Percentiles rank a stretch among this genome's conserved stretches.
Evolutionary conservation across 2,888 invertebrate species (phyloP).

Genomic region (Troglohyphantes excavatus): DNA sequence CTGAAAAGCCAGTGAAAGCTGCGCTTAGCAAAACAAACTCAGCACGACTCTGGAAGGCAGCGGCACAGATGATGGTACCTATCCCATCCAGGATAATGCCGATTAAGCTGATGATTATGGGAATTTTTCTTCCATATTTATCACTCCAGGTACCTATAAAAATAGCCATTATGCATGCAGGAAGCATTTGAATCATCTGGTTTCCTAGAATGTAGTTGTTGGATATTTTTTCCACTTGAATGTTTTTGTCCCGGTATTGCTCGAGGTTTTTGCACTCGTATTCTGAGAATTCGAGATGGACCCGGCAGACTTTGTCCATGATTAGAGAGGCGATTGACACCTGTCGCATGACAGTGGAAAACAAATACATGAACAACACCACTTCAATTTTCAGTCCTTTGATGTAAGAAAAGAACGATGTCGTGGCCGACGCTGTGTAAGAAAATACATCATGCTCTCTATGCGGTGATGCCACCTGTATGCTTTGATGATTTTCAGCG

Average conservation of each 20-base stretch:
- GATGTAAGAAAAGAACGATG: background rate
- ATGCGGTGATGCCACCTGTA: background rate
- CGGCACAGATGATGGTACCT: constrained; percentile 41
- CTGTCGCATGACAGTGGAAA: constrained; percentile 46
- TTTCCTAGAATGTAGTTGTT: constrained; percentile 74
- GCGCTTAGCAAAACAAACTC: constrained; percentile 53
- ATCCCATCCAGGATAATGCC: constrained; percentile 61
- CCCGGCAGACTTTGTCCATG: constrained; percentile 77
- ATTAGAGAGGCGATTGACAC: constrained; percentile 72
- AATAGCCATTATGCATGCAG: constrained; percentile 60
- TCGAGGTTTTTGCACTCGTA: constrained; percentile 74
- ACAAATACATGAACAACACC: constrained; percentile 72
- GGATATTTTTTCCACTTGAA: constrained; percentile 67
- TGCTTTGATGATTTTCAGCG: no score
- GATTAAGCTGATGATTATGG: constrained; percentile 51
- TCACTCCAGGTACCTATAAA: constrained; percentile 80
- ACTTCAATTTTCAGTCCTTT: constrained; percentile 52
- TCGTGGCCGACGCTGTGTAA: background rate
- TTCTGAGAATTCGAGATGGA: constrained; percentile 58
- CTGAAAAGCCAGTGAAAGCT: constrained; percentile 55
- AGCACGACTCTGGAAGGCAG: constrained; percentile 28
- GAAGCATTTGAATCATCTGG: constrained; percentile 67
- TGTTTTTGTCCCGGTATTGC: constrained; percentile 24
- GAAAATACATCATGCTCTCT: background rate
- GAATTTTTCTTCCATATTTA: constrained; percentile 77